Base-by-base conservation (phyloP, 2,797 vertebrate genomes). In the Erethizon dorsatum region DNA sequence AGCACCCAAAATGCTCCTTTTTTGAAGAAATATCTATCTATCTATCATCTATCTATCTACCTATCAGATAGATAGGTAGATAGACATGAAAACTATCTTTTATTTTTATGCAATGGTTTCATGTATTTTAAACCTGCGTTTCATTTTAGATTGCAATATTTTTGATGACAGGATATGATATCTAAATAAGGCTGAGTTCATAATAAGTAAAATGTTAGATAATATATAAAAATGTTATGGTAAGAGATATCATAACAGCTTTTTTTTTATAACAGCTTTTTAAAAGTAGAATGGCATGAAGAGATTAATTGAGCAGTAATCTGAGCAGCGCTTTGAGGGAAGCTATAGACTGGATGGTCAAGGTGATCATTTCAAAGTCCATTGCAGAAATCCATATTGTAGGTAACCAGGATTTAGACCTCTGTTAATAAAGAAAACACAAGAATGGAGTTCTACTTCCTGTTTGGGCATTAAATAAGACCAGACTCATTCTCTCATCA, bases 141-240 rank as follows among this genome's bases (percentile, higher is more conserved):
- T 94, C 59, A 96, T 79, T 90, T 93, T 88, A 71, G 26, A 63
- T 75, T 59, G 12, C n/a, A 95, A 56, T 4, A 31, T 92, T 47
- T 89, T 78, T 54, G 5, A 41, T 93, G 24, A 59, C 33, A 83
- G 10, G 5, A 52, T 85, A 47, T 78, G 31, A 80, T 77, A 59
- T 10, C 13, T 84, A 79, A 50, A 33, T 54, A 75, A 57, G 45
- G 7, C 33, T 79, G 15, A 89, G 61, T 93, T 92, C 18, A 45
- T 69, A 33, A 91, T 52, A 83, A 24, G 50, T 54, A 59, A 17
- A 80, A 33, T 87, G 15, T 79, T 90, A 63, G 22, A 61, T 47
- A 75, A 88, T 65, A 45, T 47, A 79, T n/a, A 28, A 67, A 92
- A 79, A 71, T 63, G 4, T 84, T 57, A 50, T 85, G 18, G 22